phyloP scores from a whole-genome alignment of 2,888 invertebrate species.

The Drepanosiphum platanoidis region DNA sequence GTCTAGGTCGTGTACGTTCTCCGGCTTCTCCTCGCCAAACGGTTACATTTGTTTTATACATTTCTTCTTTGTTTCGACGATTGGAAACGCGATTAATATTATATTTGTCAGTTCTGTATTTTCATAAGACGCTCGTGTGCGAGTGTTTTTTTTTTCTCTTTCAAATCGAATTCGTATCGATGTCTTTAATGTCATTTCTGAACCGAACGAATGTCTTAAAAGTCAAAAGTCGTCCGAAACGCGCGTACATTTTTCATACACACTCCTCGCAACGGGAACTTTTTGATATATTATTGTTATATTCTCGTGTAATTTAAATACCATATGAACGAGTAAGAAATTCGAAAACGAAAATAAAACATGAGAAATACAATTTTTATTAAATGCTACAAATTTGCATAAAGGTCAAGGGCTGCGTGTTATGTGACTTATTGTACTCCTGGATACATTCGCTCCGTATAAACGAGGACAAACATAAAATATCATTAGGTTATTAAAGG shows the following conservation, averaged over 20 bases:
- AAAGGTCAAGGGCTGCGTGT: conserved; percentile 16
- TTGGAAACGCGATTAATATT: not conserved
- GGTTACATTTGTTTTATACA: not conserved
- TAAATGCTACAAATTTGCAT: conserved; percentile 10
- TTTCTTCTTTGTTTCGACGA: not conserved
- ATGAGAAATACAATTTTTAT: not conserved
- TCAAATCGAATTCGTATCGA: too few relatives aligned
- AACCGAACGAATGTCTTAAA: too few relatives aligned
- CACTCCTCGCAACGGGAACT: too few relatives aligned
- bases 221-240: too few relatives aligned
- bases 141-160: too few relatives aligned
- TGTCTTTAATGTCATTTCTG: too few relatives aligned
- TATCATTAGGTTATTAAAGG: not conserved
- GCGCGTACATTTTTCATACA: too few relatives aligned
- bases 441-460: not conserved
- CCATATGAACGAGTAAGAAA: too few relatives aligned
- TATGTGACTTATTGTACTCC: not conserved
- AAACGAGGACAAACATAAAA: not conserved
- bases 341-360: not conserved
- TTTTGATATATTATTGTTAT: too few relatives aligned
- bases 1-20: not conserved
- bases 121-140: not conserved
- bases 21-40: not conserved
- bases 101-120: not conserved
- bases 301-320: too few relatives aligned